Base-by-base conservation (phyloP, 1,140 invertebrate species). In the Pissodes strobi region DNA sequence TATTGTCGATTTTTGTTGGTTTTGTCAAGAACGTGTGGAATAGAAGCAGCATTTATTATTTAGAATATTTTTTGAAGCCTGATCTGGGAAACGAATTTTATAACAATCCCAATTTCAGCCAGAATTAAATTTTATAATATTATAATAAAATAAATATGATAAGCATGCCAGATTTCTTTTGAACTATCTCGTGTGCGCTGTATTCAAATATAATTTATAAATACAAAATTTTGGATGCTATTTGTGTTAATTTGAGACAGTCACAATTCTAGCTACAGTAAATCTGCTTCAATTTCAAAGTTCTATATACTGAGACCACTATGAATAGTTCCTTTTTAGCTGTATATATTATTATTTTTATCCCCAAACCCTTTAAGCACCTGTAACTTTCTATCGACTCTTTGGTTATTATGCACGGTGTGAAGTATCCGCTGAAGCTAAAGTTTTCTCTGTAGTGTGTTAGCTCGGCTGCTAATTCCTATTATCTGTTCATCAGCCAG, bases 341-440 rank as follows among this genome's bases (percentile, higher is more conserved):
- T 71, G 69, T 71, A 69, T 56, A 71, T 69, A 71, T 56, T 59
- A 64, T 59, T 45, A n/a, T 48, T 68, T 66, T 64, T 64, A 64
- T 38, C 66, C 66, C 51, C 66, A 56, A 68, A 64, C 43, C 64
- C 64, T 66, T 66, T 67, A 66, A 74, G 71, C 73, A 74, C 73
- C 67, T 74, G 69, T 74, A 74, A 74, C 73, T 74, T 74, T 74
- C 73, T 74, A 74, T 74, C 73, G 73, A 72, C 67, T 53, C 59
- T 62, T 69, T 70, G 64, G 30, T 51, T 34, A 67, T 64, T 70
- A 22, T 74, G 72, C 72, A 74, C 72, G 71, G 71, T 74, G 72
- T 71, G 67, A 68, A 66, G 55, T 67, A 48, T 58, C 64, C 39
- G 39, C 34, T 60, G 18, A 56, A 65, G 17, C 56, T 65, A 55